Percentiles rank a stretch among this genome's conserved stretches.
phyloP scores from a whole-genome alignment of 2,113 vertebrate species.

The Centropus bengalensis region DNA sequence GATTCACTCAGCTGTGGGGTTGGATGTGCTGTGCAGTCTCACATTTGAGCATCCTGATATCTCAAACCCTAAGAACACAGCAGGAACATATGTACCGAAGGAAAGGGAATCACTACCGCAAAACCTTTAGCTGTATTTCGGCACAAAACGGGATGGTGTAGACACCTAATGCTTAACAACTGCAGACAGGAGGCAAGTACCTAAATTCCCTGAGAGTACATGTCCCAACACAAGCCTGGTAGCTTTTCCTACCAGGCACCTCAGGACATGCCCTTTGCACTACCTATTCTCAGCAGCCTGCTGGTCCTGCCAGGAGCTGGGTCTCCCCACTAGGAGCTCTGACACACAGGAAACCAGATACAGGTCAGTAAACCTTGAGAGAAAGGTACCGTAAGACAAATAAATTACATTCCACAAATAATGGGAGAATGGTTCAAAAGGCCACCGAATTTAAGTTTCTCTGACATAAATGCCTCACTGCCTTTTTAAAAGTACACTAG shows the following conservation, averaged over 20 bases:
- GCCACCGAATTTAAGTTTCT: neutral
- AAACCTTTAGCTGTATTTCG: neutral
- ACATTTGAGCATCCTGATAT: neutral
- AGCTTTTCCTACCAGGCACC: neutral
- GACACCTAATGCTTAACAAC: neutral
- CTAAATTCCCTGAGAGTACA: neutral
- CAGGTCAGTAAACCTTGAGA: fast-evolving
- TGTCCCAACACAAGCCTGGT: neutral
- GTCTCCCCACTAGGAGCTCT: neutral
- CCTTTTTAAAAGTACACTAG: neutral
- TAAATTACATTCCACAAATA: neutral
- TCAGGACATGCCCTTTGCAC: neutral
- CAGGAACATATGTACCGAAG: fast-evolving
- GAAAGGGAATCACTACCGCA: neutral
- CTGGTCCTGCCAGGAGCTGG: neutral
- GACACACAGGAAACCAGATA: fast-evolving
- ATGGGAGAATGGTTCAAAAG: neutral
- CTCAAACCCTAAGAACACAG: neutral
- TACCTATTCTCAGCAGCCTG: neutral
- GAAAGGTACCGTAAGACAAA: neutral
- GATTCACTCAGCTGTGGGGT: neutral
- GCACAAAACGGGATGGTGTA: neutral
- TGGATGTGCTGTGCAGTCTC: neutral
- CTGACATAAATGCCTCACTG: neutral
- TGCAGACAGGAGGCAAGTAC: neutral